A percentile compares a stretch with the other conserved stretches of the same genome.
Conservation (phyloP, 2,888 invertebrate genomes). For the Iphiclides podalirius region DNA sequence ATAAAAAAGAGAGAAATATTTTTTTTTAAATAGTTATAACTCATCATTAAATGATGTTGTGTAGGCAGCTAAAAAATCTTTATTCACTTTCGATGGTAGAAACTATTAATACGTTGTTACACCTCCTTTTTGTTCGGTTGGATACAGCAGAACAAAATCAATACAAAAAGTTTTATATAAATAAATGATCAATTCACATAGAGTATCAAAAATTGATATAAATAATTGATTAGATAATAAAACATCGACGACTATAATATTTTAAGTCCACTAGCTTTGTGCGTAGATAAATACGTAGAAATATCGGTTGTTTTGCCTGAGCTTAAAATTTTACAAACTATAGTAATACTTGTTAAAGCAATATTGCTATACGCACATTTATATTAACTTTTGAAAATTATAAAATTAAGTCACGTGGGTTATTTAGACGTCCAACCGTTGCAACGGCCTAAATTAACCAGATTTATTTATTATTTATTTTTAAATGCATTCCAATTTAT, state of each 20-base stretch:
- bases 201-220: too few relatives aligned
- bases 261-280: constrained; percentile 26
- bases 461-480: constrained; percentile 1
- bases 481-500: too few relatives aligned
- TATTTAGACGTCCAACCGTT: background rate
- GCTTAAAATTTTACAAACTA: constrained; percentile 62
- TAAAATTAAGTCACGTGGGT: constrained; percentile 7
- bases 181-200: too few relatives aligned
- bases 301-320: constrained; percentile 67
- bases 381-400: constrained; percentile 8
- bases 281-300: constrained; percentile 35
- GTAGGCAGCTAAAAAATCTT: background rate
- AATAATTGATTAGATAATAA: background rate
- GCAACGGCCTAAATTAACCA: background rate
- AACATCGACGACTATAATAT: constrained; percentile 2
- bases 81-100: too few relatives aligned
- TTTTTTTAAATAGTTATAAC: constrained; percentile 3
- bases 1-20: constrained; percentile 11
- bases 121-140: too few relatives aligned
- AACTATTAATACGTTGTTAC: too few relatives aligned
- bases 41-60: background rate
- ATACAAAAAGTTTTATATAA: too few relatives aligned
- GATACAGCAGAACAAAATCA: too few relatives aligned
- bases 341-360: constrained; percentile 41
- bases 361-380: constrained; percentile 42